Evolutionary conservation across 2,797 vertebrate genomes (phyloP).

Genomic region (Ammospiza maritima): DNA sequence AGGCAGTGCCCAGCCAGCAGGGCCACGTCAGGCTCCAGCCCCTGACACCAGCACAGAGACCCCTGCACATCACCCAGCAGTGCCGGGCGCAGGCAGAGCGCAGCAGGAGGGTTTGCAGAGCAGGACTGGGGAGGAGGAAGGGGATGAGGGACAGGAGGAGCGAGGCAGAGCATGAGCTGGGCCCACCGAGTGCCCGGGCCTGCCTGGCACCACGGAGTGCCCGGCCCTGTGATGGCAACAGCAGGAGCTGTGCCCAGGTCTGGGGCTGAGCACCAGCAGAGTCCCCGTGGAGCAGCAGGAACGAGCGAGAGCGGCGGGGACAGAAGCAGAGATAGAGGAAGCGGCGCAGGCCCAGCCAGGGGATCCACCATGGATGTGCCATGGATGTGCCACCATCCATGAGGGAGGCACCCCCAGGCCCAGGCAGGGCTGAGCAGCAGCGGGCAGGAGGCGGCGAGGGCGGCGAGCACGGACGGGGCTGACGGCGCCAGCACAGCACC

Average conservation of each 20-base stretch:
- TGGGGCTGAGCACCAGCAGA: not conserved
- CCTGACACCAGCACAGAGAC: not conserved
- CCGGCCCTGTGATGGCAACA: accelerated
- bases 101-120: not conserved
- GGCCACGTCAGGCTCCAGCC: not conserved
- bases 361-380: accelerated
- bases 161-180: not conserved
- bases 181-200: accelerated
- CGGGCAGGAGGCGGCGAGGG: not conserved
- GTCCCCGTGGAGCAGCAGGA: not conserved
- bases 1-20: too few relatives aligned
- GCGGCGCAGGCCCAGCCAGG: not conserved
- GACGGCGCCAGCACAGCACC: not conserved
- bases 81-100: not conserved
- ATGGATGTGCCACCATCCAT: not conserved
- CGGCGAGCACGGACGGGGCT: not conserved
- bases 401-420: not conserved
- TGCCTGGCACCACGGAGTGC: not conserved
- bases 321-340: not conserved
- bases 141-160: not conserved
- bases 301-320: not conserved
- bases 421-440: not conserved
- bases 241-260: not conserved
- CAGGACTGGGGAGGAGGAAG: not conserved
- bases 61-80: not conserved